Base-by-base conservation (phyloP, 1,140 invertebrate genomes). In the Caenorhabditis brenneri region DNA sequence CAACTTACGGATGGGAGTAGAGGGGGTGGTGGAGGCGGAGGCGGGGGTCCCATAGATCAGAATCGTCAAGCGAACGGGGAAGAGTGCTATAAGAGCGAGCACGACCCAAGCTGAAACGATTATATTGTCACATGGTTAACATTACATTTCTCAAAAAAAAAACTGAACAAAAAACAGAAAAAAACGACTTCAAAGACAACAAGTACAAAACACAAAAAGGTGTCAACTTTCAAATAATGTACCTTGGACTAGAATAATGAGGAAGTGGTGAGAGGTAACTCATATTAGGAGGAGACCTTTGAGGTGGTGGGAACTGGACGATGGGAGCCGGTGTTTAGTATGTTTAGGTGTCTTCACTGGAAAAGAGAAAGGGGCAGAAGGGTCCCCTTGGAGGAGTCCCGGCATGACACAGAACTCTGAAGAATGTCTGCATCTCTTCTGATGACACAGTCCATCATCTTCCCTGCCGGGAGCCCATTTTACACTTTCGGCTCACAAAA, bases 11-110 rank as follows among this genome's bases (percentile, higher is more conserved):
- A 65, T 87, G 36, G 39, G 81, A 74, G 84, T 87, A 80, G 79
- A 86, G 85, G 86, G 85, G 86, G 86, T 87, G 86, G 86, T 49
- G 86, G 84, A 84, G 84, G 85, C 36, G 86, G 86, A 49, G 86
- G 84, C 46, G 84, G 84, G 33, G 80, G 85, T 85, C 65, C 78
- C 83, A 85, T 86, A 60, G 49, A 51, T 80, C 78, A 58, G 82
- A 27, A 46, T 42, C 80, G 29, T 74, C 24, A 16, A n/a, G 10
- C 69, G 55, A 79, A 27, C 27, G 69, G 31, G 48, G 27, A 51
- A 55, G 22, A 31, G 39, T 51, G 48, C 31, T 46, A 15, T 36
- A 83, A 3, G 82, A 83, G 49, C 42, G 36, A 51, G 82, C 49
- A 51, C 82, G 82, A 39, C 74, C 80, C 42, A 81, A 58, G 48